Conservation (phyloP, 2,113 vertebrate species). For the Ceyx margarethae region DNA sequence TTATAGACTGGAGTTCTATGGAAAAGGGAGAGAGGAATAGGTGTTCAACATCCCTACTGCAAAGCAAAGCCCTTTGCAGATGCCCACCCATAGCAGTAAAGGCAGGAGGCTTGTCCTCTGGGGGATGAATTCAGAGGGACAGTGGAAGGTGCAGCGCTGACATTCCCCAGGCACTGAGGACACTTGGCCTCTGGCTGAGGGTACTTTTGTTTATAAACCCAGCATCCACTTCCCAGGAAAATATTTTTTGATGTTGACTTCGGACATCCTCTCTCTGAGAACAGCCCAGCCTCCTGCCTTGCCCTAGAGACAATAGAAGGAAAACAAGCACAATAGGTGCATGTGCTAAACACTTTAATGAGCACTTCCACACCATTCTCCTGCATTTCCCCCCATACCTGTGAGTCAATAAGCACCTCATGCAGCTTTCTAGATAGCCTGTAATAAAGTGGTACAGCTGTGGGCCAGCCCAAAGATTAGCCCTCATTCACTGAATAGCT, state of each 20-base stretch:
- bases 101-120: not conserved
- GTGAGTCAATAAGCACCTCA: slow-evolving; percentile 60
- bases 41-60: rapidly evolving
- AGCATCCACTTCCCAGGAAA: slow-evolving; percentile 54
- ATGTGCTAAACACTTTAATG: slow-evolving; percentile 65
- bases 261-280: slow-evolving; percentile 21
- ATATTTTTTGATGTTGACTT: slow-evolving; percentile 57
- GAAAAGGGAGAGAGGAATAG: not conserved
- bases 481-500: not conserved
- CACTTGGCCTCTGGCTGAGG: not conserved
- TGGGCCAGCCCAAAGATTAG: not conserved
- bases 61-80: not conserved
- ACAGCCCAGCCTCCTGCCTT: not conserved
- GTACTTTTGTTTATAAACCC: slow-evolving; percentile 24
- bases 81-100: not conserved
- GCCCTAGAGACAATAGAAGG: slow-evolving; percentile 48
- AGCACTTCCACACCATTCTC: slow-evolving; percentile 62
- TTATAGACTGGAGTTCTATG: not conserved
- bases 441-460: not conserved
- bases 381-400: slow-evolving; percentile 25
- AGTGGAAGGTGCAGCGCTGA: not conserved
- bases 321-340: slow-evolving; percentile 56
- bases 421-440: slow-evolving; percentile 10
- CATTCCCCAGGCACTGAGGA: not conserved
- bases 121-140: not conserved